Conservation (phyloP, 2,113 vertebrate genomes). For the Actenoides hombroni region DNA sequence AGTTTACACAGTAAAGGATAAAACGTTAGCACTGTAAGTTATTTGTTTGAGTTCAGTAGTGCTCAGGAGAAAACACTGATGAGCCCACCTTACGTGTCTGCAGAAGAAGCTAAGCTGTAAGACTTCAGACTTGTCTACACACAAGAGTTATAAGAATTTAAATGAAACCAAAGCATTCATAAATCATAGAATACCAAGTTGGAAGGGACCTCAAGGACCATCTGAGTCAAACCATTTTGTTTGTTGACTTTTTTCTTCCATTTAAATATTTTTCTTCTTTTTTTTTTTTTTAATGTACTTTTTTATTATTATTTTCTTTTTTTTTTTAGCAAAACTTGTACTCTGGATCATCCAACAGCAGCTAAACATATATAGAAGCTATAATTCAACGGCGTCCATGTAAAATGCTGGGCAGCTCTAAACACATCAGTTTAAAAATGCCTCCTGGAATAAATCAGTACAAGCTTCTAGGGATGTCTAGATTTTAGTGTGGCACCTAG, state of each 20-base stretch:
- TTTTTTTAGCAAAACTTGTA: not conserved
- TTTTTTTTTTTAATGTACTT: not conserved
- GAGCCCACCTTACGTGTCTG: not conserved
- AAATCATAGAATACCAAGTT: not conserved
- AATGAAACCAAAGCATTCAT: not conserved
- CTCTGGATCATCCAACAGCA: not conserved
- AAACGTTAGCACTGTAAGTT: not conserved
- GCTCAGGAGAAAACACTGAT: not conserved
- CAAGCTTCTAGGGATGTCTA: not conserved
- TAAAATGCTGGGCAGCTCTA: not conserved
- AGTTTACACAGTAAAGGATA: not conserved
- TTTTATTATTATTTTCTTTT: too few relatives aligned
- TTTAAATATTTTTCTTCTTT: not conserved
- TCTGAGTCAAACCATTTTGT: not conserved
- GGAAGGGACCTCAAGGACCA: not conserved
- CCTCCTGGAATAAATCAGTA: not conserved
- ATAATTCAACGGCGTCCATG: not conserved
- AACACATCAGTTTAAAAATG: not conserved
- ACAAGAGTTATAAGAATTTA: not conserved
- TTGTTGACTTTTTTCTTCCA: not conserved
- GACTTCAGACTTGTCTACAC: not conserved
- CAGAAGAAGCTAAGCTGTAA: not conserved
- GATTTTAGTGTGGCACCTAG: not conserved
- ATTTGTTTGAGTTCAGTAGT: not conserved
- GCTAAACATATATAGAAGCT: not conserved